These are phyloP conservation scores for Odocoileus virginianus DNA, from an alignment of 2,113 vertebrate species.

Conservation along the genomic window DNA sequence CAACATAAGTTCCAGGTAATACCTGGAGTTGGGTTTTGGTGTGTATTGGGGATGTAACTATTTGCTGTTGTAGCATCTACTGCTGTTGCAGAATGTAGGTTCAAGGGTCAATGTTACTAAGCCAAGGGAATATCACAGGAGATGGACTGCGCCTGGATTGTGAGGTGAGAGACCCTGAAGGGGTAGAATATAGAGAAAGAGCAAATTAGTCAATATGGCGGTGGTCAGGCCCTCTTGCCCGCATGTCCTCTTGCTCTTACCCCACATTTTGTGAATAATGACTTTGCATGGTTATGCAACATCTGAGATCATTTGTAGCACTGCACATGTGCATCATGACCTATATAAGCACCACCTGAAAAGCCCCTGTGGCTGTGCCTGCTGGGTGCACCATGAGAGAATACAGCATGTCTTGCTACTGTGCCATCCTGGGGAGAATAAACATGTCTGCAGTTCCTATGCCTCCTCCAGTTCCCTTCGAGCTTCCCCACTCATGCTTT, in stretches of 20 bases:
- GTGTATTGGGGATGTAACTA: background rate
- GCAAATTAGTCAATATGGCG: background rate
- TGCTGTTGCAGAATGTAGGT: background rate
- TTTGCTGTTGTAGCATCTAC: background rate
- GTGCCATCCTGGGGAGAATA: background rate
- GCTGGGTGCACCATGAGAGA: background rate
- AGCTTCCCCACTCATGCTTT: background rate
- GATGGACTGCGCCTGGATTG: rapidly evolving
- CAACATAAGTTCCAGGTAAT: background rate
- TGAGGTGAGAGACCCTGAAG: background rate
- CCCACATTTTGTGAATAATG: background rate
- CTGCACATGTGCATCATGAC: background rate
- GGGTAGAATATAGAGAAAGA: background rate
- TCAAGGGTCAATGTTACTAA: background rate
- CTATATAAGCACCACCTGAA: background rate
- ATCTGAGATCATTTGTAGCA: background rate
- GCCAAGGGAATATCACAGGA: background rate
- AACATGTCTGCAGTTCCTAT: background rate
- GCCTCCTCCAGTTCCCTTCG: background rate
- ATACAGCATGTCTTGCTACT: background rate
- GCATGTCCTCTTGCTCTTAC: background rate
- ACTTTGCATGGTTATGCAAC: background rate
- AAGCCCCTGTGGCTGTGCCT: background rate
- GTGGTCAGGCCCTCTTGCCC: background rate
- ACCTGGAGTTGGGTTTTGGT: background rate